Conservation (phyloP, 2,888 invertebrate species). For the Zaprionus lineosus region DNA sequence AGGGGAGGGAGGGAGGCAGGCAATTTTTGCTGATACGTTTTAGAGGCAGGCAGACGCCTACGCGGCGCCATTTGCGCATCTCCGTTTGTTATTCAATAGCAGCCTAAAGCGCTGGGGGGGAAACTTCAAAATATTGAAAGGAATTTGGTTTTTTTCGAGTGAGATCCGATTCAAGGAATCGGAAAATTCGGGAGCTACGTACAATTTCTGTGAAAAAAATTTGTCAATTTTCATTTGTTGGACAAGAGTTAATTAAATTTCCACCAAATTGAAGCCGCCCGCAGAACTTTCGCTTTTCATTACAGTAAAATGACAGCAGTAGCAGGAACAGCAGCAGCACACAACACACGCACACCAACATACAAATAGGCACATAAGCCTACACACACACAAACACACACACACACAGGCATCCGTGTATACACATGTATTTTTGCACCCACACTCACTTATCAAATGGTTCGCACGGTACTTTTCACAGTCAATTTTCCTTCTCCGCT, state of each 20-base stretch:
- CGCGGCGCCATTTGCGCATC: slow-evolving; percentile 65
- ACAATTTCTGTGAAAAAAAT: no score
- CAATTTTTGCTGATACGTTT: slow-evolving; percentile 40
- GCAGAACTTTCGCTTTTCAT: slow-evolving; percentile 52
- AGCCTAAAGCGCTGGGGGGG: slow-evolving; percentile 22
- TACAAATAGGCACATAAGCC: neutral
- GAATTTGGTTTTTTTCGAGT: neutral
- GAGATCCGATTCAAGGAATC: no score
- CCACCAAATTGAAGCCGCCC: slow-evolving; percentile 28
- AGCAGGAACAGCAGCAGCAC: slow-evolving; percentile 24
- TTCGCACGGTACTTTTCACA: slow-evolving; percentile 22
- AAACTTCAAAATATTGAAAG: slow-evolving; percentile 4
- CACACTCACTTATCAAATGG: slow-evolving; percentile 26
- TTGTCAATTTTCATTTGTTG: neutral
- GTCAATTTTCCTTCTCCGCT: slow-evolving; percentile 9
- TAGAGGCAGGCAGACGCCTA: slow-evolving; percentile 70
- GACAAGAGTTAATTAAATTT: slow-evolving; percentile 41
- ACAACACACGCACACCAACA: slow-evolving; percentile 5
- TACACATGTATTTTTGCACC: neutral
- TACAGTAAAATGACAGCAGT: slow-evolving; percentile 27
- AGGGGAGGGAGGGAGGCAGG: neutral
- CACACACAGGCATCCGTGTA: no score
- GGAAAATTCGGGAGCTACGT: no score
- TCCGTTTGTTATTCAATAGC: slow-evolving; percentile 61
- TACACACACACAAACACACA: slow-evolving; percentile 12